Base-by-base conservation (phyloP, 2,113 vertebrate genomes). In the Hiodon tergisus region DNA sequence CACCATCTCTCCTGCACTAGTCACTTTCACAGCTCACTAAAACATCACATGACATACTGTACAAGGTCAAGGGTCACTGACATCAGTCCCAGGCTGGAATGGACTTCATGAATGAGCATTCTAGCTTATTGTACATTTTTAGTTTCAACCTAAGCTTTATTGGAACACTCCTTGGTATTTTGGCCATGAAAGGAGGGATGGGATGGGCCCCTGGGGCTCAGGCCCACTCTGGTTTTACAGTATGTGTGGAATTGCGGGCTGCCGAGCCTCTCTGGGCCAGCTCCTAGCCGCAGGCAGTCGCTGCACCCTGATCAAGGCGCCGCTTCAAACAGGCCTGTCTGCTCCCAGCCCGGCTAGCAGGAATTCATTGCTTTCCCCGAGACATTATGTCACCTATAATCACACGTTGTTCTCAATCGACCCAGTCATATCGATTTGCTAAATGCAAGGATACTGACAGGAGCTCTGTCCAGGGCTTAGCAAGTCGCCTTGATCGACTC, bases 331-430 rank as follows among this genome's bases (percentile, higher is more conserved):
- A 31, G 11, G 58, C 73, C 52, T 31, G 17, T 52, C 63, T 59
- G 54, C 67, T 78, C 73, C 55, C 63, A 53, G 67, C 31, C 2
- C 66, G 70, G 48, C 68, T 31, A 79, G 76, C 57, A 16, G 66
- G 72, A 13, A 51, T 66, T 80, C 80, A 87, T 87, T 80, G 76
- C 78, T 88, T 90, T 87, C 86, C 85, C 86, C 83, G 86, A 85
- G 77, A 81, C 68, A 7, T 79, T 66, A 72, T 75, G 0, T 81
- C 81, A 80, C 81, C 77, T 76, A 73, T 76, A 79, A 66, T 83
- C 80, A 87, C 88, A 87, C 17, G 0, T 76, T 78, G 82, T 55
- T 71, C 79, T 67, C 58, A 69, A 74, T 71, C 58, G 31, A 16
- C 48, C 13, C 66, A 51, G 11, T 47, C 51, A 13, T 31, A 76